Evolutionary conservation across 2,888 invertebrate species (phyloP), one percentile per base, ranked within the genome.

Genomic region (Busseola fusca): DNA sequence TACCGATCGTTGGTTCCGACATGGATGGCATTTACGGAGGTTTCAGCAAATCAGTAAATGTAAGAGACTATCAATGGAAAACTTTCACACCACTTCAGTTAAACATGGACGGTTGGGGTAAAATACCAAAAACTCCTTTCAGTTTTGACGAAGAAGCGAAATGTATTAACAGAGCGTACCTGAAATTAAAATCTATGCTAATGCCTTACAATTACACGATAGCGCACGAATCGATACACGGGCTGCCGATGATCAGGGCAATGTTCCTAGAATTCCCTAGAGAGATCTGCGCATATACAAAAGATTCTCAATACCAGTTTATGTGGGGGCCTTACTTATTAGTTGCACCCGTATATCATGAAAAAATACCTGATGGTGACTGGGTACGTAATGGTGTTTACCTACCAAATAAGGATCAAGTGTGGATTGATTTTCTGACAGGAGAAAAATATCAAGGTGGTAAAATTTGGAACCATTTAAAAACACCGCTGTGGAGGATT

Each of bases 31-130:
- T 95, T 83, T 95, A 90, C 76, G 90, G 88, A 48, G 95, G 95
- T 1, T 90, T 88, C 48, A 81, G 86, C 5, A 91, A 86, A 85
- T 87, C 91, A 75, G 88, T 95, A 1, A 94, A 95, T 75, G 83
- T 95, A 65, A 89, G 95, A 66, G 95, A 95, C 84, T 95, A 89
- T 79, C 95, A 95, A 85, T 95, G 95, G 95, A 95, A 95, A 78
- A 75, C 94, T 2, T 95, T 95, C 79, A 95, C 95, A 40, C 95
- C 95, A 9, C 81, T 95, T 50, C 95, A 95, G 79, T 82, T 95
- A 56, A 95, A 95, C 71, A 95, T 95, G 95, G 95, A 95, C 73
- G 95, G 95, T 18, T 95, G 95, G 95, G 95, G 95, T 4, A 83
- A 81, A 30, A 88, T 86, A 10, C 91, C 87, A 30, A 95, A 95